Base-by-base conservation (phyloP, 2,797 vertebrate genomes). In the Oreortyx pictus region DNA sequence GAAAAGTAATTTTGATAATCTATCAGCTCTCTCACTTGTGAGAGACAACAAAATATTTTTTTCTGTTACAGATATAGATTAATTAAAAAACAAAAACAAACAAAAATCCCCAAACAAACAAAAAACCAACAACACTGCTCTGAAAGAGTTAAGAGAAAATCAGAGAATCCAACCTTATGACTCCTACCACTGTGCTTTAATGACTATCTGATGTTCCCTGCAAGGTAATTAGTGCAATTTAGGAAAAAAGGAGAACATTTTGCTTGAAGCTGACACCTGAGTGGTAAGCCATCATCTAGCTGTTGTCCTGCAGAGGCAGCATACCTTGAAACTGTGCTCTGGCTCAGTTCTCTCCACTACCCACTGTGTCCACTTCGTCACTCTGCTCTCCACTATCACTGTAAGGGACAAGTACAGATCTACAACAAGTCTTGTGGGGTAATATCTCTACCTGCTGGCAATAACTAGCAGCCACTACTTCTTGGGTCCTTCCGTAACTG, bases 1-100 rank as follows among this genome's bases (percentile, higher is more conserved):
- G 82, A 78, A 64, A 86, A 56, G 70, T 35, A 56, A 67, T 81
- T 89, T 93, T 82, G 89, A 75, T 94, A 85, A 88, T 90, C 76
- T 46, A 37, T 79, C 44, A 56, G 52, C 67, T 87, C 70, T 59
- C 78, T 89, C 54, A 73, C 70, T 72, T 81, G 37, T 29, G 85
- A 81, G 72, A 82, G 9, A 31, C 49, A 78, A 54, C 23, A 81
- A 87, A 80, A 68, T 50, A 86, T 29, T 29, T 25, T 31, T 87
- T 89, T 25, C 43, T 35, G 35, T 39, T 50, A 44, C 27, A 59
- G 62, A 50, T 41, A 49, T 47, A 75, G 64, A 82, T 86, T 66
- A 79, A 73, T 9, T 31, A 8, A 23, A 31, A 31, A 22, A 43
- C 27, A 22, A 35, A 41, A 37, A 10, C 37, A 37, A 37, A 4